Evolutionary conservation across 2,888 invertebrate species (phyloP).

Genomic region (Crematogaster levior): DNA sequence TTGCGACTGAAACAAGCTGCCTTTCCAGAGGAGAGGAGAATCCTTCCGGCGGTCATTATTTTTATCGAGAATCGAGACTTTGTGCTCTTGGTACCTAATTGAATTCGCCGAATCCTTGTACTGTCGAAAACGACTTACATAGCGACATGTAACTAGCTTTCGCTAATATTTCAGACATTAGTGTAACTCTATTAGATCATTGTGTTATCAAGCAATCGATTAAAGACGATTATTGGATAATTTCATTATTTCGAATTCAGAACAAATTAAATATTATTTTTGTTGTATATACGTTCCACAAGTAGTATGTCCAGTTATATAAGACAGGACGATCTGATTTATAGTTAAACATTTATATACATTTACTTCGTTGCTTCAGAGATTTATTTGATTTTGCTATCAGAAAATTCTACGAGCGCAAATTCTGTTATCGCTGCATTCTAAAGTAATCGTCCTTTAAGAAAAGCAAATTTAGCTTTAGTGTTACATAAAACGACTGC

Average conservation of each 20-base stretch:
- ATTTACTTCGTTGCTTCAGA: constrained; percentile 4
- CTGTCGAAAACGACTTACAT: constrained; percentile 15
- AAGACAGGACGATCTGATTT: background rate
- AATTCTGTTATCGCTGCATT: constrained; percentile 45
- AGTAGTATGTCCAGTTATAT: background rate
- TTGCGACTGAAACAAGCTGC: background rate
- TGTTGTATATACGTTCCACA: background rate
- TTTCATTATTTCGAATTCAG: background rate
- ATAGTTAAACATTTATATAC: constrained; percentile 18
- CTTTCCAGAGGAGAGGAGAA: background rate
- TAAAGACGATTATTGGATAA: background rate
- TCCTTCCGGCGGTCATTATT: background rate
- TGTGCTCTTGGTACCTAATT: constrained; percentile 34
- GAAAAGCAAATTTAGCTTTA: constrained; percentile 28
- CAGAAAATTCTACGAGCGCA: constrained; percentile 19
- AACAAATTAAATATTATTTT: constrained; percentile 9
- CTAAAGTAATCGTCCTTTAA: constrained; percentile 38
- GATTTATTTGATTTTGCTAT: constrained; percentile 26
- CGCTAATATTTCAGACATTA: constrained; percentile 9
- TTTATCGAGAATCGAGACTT: constrained; percentile 27
- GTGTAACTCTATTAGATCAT: background rate
- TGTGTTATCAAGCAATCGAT: background rate
- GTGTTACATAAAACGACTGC: constrained; percentile 25
- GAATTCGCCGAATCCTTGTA: constrained; percentile 24
- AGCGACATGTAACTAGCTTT: background rate